These are phyloP conservation scores for Hemiscyllium ocellatum DNA, from an alignment of 2,113 vertebrate species.

Conservation along the genomic window DNA sequence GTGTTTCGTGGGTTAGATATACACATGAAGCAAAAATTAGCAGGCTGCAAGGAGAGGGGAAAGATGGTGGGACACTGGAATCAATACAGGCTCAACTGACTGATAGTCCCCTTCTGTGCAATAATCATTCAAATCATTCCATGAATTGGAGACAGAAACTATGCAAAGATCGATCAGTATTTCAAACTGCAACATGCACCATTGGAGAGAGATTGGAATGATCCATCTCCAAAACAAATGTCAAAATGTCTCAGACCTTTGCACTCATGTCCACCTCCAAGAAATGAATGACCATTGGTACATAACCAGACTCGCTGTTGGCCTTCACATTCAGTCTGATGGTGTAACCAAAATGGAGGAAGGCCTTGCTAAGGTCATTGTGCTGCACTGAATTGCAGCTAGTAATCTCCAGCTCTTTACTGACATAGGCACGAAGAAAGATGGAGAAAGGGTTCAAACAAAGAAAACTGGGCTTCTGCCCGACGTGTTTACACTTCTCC, in stretches of 20 bases:
- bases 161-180: not conserved
- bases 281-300: not conserved
- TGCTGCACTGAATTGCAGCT: not conserved
- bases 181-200: not conserved
- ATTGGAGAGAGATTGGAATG: not conserved
- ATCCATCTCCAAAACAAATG: not conserved
- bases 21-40: no score
- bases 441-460: not conserved
- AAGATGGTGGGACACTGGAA: no score
- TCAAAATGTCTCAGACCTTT: not conserved
- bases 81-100: no score
- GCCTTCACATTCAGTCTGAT: not conserved
- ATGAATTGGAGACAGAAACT: not conserved
- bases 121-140: no score
- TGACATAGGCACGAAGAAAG: not conserved
- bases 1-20: no score
- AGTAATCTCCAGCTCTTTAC: not conserved
- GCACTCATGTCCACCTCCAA: not conserved
- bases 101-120: no score
- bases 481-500: no score
- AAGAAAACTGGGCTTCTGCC: no score
- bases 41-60: no score
- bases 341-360: not conserved
- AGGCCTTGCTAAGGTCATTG: not conserved
- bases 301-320: not conserved